Base-by-base conservation (phyloP, 2,797 vertebrate genomes). In the Danio choprae region DNA sequence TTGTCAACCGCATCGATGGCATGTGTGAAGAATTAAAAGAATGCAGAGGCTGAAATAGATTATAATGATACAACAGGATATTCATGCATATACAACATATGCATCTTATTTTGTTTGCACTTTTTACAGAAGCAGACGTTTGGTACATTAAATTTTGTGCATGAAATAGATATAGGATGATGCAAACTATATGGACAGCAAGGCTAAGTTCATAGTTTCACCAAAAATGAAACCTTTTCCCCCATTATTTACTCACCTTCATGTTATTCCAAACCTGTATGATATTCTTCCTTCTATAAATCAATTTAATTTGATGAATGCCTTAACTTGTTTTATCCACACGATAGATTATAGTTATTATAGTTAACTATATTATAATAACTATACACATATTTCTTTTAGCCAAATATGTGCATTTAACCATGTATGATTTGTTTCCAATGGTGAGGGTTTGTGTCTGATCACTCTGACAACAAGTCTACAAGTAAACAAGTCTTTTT, bases 1-100 rank as follows among this genome's bases (percentile, higher is more conserved):
- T 64, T 80, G 16, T 56, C 41, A 58, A 20, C 78, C 16, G 12
- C 59, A 64, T 46, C 60, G 16, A 41, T 55, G 68, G 77, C 22
- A 53, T 53, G 38, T 8, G 29, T 44, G 6, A 65, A 65, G 50
- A 48, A 80, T 80, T 44, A 48, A 0, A 73, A 73, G 69, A 80
- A 73, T 58, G 60, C 29, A 44, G 10, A 53, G 80, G 40, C 16
- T 8, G 41, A 41, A 62, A 55, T 43, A 36, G 46, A 18, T 56
- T 15, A 62, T 48, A 2, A 58, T 20, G 3, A n/a, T 13, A 41
- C n/a, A 5, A 41, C 8, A 6, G 12, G 15, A 43, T 41, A 18
- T 22, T 20, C 18, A 51, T 41, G 12, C 18, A 29, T 44, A 38
- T 51, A 9, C 15, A 75, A 29, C 29, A 29, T 29, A 29, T 29